Base-by-base conservation (phyloP, 2,888 invertebrate genomes). In the Athalia circularis region DNA sequence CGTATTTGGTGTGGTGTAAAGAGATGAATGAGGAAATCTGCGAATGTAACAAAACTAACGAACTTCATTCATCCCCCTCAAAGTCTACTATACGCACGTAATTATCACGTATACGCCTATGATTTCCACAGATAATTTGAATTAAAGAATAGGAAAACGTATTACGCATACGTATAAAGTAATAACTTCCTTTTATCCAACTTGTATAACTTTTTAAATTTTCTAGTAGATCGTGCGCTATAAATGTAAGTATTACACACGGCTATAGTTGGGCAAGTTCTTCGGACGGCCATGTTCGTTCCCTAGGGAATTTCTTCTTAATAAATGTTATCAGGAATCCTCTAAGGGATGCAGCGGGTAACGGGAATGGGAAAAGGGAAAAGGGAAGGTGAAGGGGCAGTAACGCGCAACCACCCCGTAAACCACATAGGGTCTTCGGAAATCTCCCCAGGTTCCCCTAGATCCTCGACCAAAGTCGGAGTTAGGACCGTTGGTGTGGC, bases 321-420 rank as follows among this genome's bases (percentile, higher is more conserved):
- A 68, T 68, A 54, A 68, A 68, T 68, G 68, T 68, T 68, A 68
- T 68, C 68, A 68, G 68, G 5, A 68, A 68, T 68, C 54, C 68
- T 68, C 68, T 43, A 3, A 54, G 68, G 68, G 48, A 48, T 48
- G 43, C 15, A 11, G 11, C 7, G 4, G 54, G n/a, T 29, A 54
- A 15, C 15, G 11, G 52, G 52, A 52, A 29, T 29, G 29, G 29
- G 29, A 29, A 29, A 29, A 29, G 29, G 29, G 29, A 29, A 29
- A 29, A 29, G 29, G 29, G 29, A 29, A 29, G 29, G 29, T 29
- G 29, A 29, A 29, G 29, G 29, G 29, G 29, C 29, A 29, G 29
- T 29, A 29, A 29, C 29, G 29, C 29, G 29, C 68, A 43, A 54
- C 68, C 68, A 43, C 68, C 11, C 29, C 54, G 54, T 68, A 68